A percentile compares a stretch with the other conserved stretches of the same genome.
These are phyloP conservation scores for Eilema griseolum DNA, from an alignment of 2,888 invertebrate genomes.

Conservation along the genomic window DNA sequence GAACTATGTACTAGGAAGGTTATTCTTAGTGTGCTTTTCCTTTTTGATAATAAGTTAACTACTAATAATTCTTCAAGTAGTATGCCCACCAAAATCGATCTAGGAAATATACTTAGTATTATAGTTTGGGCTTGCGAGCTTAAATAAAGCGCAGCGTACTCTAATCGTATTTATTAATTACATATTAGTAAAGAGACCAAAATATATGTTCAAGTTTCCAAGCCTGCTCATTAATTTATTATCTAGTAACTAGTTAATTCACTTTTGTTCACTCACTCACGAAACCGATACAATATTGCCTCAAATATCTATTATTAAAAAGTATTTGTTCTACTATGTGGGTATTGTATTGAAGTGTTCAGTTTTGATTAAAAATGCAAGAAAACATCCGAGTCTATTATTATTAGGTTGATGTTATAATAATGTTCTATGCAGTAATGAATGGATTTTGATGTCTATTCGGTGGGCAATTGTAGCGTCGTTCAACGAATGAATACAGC, in stretches of 20 bases:
- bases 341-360: slow-evolving; percentile 28
- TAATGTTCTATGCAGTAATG: slow-evolving; percentile 39
- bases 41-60: slow-evolving; percentile 6
- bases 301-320: slow-evolving; percentile 37
- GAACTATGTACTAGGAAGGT: slow-evolving; percentile 29
- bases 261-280: slow-evolving; percentile 24
- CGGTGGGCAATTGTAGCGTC: slow-evolving; percentile 60
- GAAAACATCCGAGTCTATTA: slow-evolving; percentile 28
- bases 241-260: slow-evolving; percentile 5
- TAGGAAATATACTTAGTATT: slow-evolving; percentile 21
- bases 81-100: slow-evolving; percentile 29
- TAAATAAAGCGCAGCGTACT: slow-evolving; percentile 33
- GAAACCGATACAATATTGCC: slow-evolving; percentile 32
- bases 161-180: slow-evolving; percentile 18
- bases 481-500: slow-evolving; percentile 40
- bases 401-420: slow-evolving; percentile 35
- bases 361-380: slow-evolving; percentile 16
- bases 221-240: slow-evolving; percentile 11
- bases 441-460: slow-evolving; percentile 48
- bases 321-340: slow-evolving; percentile 40
- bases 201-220: background rate
- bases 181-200: slow-evolving; percentile 15
- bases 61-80: slow-evolving; percentile 13
- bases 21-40: slow-evolving; percentile 29
- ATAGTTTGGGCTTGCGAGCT: slow-evolving; percentile 29